Percentiles rank a stretch among this genome's conserved stretches.
Conservation (phyloP, 1,140 invertebrate genomes). For the Hypsibius dujardini region DNA sequence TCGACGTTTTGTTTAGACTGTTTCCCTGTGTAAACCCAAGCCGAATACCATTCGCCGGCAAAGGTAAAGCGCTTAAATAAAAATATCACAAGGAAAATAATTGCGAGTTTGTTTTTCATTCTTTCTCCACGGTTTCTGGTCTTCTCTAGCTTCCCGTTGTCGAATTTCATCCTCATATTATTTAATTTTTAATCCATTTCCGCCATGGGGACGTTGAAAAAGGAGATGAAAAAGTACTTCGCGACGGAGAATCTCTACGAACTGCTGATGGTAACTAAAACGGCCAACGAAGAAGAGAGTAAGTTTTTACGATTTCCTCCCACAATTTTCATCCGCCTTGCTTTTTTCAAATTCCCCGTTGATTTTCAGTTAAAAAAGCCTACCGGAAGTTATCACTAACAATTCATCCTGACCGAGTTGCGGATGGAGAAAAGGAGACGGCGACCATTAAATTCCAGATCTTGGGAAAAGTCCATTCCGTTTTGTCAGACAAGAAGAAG, state of each 20-base stretch:
- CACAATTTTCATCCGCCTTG: background rate
- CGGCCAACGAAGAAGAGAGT: slow-evolving; percentile 27
- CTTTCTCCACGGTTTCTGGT: no score
- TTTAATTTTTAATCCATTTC: background rate
- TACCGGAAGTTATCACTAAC: slow-evolving; percentile 72
- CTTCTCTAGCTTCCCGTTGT: no score
- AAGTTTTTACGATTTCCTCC: slow-evolving; percentile 33
- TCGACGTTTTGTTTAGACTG: no score
- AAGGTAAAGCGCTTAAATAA: no score
- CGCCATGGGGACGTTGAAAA: background rate
- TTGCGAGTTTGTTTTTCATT: no score
- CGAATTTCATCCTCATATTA: no score
- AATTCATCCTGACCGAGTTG: slow-evolving; percentile 77
- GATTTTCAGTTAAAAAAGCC: slow-evolving; percentile 54
- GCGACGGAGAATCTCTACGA: slow-evolving; percentile 32
- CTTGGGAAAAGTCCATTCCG: slow-evolving; percentile 64
- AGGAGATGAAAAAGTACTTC: slow-evolving; percentile 32
- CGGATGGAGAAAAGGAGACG: slow-evolving; percentile 51
- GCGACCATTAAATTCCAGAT: slow-evolving; percentile 86
- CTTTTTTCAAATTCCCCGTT: slow-evolving; percentile 18
- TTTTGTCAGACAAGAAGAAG: slow-evolving; percentile 64
- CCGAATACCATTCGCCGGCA: no score
- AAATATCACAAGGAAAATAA: no score
- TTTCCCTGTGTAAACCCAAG: no score
- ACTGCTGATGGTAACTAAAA: slow-evolving; percentile 29